Base-by-base conservation (phyloP, 2,888 invertebrate species). In the Drosophila macrospina region DNA sequence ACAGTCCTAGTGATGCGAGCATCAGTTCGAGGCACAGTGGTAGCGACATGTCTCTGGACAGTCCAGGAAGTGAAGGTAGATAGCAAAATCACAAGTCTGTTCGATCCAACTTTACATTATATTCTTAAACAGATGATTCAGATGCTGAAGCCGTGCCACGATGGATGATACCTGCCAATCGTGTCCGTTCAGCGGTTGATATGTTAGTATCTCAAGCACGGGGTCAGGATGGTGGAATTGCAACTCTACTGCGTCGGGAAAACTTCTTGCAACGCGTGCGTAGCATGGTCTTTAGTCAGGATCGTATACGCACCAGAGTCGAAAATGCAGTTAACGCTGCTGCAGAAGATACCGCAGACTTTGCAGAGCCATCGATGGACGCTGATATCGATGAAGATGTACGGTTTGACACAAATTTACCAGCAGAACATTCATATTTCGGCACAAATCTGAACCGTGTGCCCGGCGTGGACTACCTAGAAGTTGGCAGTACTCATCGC, bases 391-490 rank as follows among this genome's bases (percentile, higher is more conserved):
- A 76, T 13, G 74, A 79, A 15, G 88, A 88, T 15, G 81, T 91
- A 42, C 82, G 79, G 5, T 94, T 93, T 65, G 94, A 94, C 76
- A 92, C 93, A 7, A 93, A 93, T 69, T 80, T 94, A 47, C 93
- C 94, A 11, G 93, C 93, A 2, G 92, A 93, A 62, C 94, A 94
- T 88, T 93, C 93, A 10, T 92, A 92, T 72, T 84, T 92, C 32
- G 92, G 92, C 1, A 60, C 77, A 0, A 90, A 90, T 68, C 78
- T 95, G 89, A 94, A 94, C 86, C 94, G 94, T 45, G 91, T 95
- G 2, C 92, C 94, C 6, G 95, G 95, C 1, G 93, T 95, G n/a
- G 94, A 94, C 32, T 92, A 95, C 65, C 90, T 95, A 48, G 95
- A 95, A 73, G 93, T 93, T 42, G 93, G 93, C 39, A 91, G 93